Evolutionary conservation across 2,888 invertebrate species (phyloP), one percentile per base, ranked within the genome.

Genomic region (Hypselothyrea guttata): DNA sequence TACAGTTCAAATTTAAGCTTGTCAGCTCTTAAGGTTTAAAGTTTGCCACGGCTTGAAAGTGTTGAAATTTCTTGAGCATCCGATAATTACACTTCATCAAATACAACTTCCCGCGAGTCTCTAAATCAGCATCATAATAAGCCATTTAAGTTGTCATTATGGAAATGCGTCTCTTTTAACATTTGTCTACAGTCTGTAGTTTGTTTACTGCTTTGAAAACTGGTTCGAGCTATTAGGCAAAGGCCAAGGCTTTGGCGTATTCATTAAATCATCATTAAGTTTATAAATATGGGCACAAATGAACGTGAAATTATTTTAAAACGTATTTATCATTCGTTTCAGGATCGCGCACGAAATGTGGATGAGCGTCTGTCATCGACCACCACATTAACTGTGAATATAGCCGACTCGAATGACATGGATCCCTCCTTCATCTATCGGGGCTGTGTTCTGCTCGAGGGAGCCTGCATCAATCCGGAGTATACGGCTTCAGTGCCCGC

Each of bases 381-480:
- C 15, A 95, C 97, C 1, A 97, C 95, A 0, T 90, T 98, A 60
- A 95, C 95, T 0, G 94, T 98, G 1, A 94, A 95, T 81, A 93
- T 98, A 8, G 92, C 94, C 78, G 97, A 97, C 83, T 97, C 96
- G 41, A 97, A 97, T 86, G 97, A 97, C 86, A 95, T 96, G 86
- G 96, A 96, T 87, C 97, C 97, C 0, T 96, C 96, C 0, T 97
- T 97, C 87, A 95, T 96, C 63, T 97, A 97, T 90, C 94, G 95
- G 27, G 96, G 96, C 9, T 97, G 97, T 87, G 94, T 94, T 75
- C 90, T 94, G 0, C 92, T 95, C 47, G 95, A 96, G 76, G 95
- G 95, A 0, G 94, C 94, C 47, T 97, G 97, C 88, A 94, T 96
- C 69, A 96, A 96, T 88, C 96, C 97, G 0, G 96, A 96, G 88